phyloP scores from a whole-genome alignment of 1,140 invertebrate species.

The Drosophila fuyamai region DNA sequence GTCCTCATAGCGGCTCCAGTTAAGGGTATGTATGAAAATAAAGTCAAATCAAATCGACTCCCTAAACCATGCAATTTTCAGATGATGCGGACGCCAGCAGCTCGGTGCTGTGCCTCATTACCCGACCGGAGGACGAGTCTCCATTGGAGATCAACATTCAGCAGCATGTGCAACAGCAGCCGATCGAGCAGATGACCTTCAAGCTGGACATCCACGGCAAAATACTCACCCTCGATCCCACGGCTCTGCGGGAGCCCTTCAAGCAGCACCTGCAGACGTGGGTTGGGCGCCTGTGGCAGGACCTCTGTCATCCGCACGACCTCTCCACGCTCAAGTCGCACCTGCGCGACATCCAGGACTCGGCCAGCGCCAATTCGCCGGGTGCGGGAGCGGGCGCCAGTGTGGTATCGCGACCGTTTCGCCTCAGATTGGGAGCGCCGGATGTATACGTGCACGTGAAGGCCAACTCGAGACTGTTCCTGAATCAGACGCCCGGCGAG shows the following conservation, averaged over 20 bases:
- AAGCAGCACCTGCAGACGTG: conserved; percentile 90
- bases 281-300: conserved; percentile 86
- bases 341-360: conserved; percentile 89
- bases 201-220: conserved; percentile 94
- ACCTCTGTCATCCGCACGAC: conserved; percentile 92
- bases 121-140: conserved; percentile 92
- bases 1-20: conserved; percentile 87
- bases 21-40: conserved; percentile 61
- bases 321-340: conserved; percentile 89
- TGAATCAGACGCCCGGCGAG: conserved; percentile 89
- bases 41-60: neutral
- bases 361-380: conserved; percentile 85
- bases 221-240: conserved; percentile 92
- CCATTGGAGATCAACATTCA: conserved; percentile 87
- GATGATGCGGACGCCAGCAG: conserved; percentile 88
- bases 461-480: conserved; percentile 94
- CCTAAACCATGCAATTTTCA: conserved; percentile 85
- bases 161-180: conserved; percentile 85
- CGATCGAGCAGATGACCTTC: conserved; percentile 95
- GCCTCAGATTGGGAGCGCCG: conserved; percentile 89
- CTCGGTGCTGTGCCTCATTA: conserved; percentile 90
- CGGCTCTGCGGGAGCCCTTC: conserved; percentile 88
- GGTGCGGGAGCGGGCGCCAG: conserved; percentile 52
- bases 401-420: conserved; percentile 89
- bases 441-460: conserved; percentile 93